Conservation (phyloP, 2,888 invertebrate genomes). For the Sinopyrophorus schimmeli region DNA sequence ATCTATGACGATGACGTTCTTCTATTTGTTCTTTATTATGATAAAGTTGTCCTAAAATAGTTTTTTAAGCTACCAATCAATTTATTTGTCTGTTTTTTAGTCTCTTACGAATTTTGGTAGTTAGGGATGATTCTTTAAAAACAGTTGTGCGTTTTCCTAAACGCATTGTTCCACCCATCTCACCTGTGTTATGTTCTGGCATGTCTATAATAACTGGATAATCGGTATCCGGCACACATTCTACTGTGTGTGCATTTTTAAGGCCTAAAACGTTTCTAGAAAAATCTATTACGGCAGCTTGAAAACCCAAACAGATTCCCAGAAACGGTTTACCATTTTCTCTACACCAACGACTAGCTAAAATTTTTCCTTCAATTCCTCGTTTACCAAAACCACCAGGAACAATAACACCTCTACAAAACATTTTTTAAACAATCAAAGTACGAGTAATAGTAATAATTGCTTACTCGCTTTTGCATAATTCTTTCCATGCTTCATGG, state of each 20-base stretch:
- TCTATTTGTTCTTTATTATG: constrained; percentile 78
- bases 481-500: constrained; percentile 90
- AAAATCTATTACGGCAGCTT: constrained; percentile 95
- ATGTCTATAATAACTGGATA: constrained; percentile 93
- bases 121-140: constrained; percentile 64
- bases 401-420: constrained; percentile 83
- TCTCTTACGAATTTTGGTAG: constrained; percentile 67
- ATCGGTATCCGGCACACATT: constrained; percentile 73
- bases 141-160: constrained; percentile 90
- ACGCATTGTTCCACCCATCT: constrained; percentile 97
- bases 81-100: too few relatives aligned
- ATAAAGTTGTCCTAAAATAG: constrained; percentile 71
- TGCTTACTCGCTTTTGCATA: constrained; percentile 83
- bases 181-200: constrained; percentile 95
- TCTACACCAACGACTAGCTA: constrained; percentile 92
- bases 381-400: constrained; percentile 98
- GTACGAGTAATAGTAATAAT: constrained; percentile 10
- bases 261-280: constrained; percentile 81
- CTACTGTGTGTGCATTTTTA: constrained; percentile 82
- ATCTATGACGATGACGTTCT: constrained; percentile 96
- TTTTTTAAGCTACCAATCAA: neutral
- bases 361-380: constrained; percentile 95
- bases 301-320: constrained; percentile 97
- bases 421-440: neutral
- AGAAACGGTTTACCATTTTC: constrained; percentile 87